These are phyloP conservation scores for Brachyrhaphis roseni DNA, from an alignment of 2,797 vertebrate species.

Conservation along the genomic window DNA sequence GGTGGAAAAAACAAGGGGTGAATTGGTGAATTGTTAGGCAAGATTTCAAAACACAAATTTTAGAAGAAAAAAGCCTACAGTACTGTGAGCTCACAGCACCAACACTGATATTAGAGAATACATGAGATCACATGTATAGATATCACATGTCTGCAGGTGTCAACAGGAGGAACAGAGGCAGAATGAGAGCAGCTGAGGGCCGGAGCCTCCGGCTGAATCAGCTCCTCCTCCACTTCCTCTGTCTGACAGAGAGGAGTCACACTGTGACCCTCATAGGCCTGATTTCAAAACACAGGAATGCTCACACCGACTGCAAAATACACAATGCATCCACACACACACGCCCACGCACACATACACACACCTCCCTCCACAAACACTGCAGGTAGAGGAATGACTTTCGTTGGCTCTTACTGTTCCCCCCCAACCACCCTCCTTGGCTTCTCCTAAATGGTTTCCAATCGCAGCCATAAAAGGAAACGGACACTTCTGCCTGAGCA, in stretches of 20 bases:
- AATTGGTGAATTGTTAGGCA: not conserved
- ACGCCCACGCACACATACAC: not conserved
- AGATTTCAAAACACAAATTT: not conserved
- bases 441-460: slow-evolving; percentile 10
- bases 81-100: not conserved
- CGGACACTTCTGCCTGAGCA: slow-evolving; percentile 27
- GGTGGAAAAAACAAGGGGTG: not conserved
- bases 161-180: not conserved
- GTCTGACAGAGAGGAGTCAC: slow-evolving; percentile 14
- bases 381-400: slow-evolving; percentile 44
- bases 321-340: not conserved
- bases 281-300: slow-evolving; percentile 65
- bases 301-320: not conserved
- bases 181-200: not conserved
- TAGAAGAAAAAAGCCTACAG: not conserved
- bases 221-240: slow-evolving; percentile 16
- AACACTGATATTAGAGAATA: not conserved
- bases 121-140: not conserved
- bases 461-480: slow-evolving; percentile 69
- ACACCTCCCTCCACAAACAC: slow-evolving; percentile 31
- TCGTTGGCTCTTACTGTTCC: not conserved
- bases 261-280: slow-evolving; percentile 29
- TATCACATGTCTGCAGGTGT: not conserved
- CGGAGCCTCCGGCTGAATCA: slow-evolving; percentile 12
- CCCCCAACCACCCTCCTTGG: not conserved